phyloP scores from a whole-genome alignment of 2,113 vertebrate genomes.

The Notothenia coriiceps region DNA sequence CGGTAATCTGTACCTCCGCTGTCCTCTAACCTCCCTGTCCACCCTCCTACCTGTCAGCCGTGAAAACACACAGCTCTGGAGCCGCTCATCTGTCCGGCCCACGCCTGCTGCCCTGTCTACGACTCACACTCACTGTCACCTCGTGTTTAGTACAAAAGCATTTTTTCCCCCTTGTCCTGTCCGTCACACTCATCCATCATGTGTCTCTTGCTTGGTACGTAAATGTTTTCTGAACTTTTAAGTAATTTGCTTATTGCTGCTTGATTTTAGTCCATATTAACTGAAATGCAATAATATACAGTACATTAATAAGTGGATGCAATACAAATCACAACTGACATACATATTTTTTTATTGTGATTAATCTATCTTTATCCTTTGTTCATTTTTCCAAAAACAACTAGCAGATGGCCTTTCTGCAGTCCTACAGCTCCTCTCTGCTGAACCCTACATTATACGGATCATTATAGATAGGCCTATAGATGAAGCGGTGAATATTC shows the following conservation, averaged over 20 bases:
- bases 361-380: slow-evolving; percentile 29
- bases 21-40: slow-evolving; percentile 34
- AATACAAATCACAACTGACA: background rate
- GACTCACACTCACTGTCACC: slow-evolving; percentile 44
- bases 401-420: slow-evolving; percentile 71
- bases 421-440: slow-evolving; percentile 39
- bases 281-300: background rate
- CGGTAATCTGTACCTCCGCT: slow-evolving; percentile 7
- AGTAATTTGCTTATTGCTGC: slow-evolving; percentile 25
- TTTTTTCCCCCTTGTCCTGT: slow-evolving; percentile 1
- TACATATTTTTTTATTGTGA: slow-evolving; percentile 13
- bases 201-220: slow-evolving; percentile 15
- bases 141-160: slow-evolving; percentile 34
- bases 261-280: slow-evolving; percentile 29
- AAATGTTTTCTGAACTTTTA: slow-evolving; percentile 41
- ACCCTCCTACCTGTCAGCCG: slow-evolving; percentile 16
- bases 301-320: slow-evolving; percentile 3
- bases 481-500: slow-evolving; percentile 74
- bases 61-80: slow-evolving; percentile 2
- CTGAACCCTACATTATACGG: slow-evolving; percentile 47
- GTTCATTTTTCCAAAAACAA: slow-evolving; percentile 50
- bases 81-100: slow-evolving; percentile 19
- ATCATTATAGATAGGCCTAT: slow-evolving; percentile 59
- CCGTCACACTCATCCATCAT: slow-evolving; percentile 39
- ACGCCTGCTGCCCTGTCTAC: slow-evolving; percentile 37